Conservation (phyloP, 2,888 invertebrate genomes). For the Drosophila maculinotata region DNA sequence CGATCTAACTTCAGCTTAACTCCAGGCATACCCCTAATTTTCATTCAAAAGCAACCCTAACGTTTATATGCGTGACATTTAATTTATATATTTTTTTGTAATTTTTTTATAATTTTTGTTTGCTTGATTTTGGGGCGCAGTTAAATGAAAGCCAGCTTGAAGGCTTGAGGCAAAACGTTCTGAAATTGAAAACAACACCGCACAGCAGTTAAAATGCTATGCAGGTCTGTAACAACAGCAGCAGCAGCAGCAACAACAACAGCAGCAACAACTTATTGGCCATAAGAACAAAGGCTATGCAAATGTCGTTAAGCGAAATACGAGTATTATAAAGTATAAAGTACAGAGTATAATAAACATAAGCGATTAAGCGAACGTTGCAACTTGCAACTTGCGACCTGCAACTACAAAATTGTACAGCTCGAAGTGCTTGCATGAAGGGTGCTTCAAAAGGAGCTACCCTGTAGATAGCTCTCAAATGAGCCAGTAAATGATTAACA, state of each 20-base stretch:
- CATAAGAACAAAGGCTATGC: constrained; percentile 68
- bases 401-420: constrained; percentile 56
- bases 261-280: constrained; percentile 49
- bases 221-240: constrained; percentile 10
- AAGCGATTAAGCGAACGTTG: constrained; percentile 70
- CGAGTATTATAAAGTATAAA: constrained; percentile 60
- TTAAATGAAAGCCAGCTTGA: constrained; percentile 23
- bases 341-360: constrained; percentile 74
- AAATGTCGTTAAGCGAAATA: constrained; percentile 55
- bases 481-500: no score
- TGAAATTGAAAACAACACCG: constrained; percentile 31
- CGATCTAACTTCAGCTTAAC: neutral
- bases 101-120: constrained; percentile 3
- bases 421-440: neutral
- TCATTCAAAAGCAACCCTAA: constrained; percentile 36
- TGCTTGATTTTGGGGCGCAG: constrained; percentile 18
- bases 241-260: neutral
- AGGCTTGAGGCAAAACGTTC: constrained; percentile 21
- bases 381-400: no score
- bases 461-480: neutral
- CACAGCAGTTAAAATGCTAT: constrained; percentile 15
- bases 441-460: neutral
- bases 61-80: constrained; percentile 6
- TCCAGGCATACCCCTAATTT: neutral
- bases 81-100: constrained; percentile 9